A percentile compares a stretch with the other conserved stretches of the same genome.
These are phyloP conservation scores for Drepana arcuata DNA, from an alignment of 1,140 invertebrate genomes.

Conservation along the genomic window DNA sequence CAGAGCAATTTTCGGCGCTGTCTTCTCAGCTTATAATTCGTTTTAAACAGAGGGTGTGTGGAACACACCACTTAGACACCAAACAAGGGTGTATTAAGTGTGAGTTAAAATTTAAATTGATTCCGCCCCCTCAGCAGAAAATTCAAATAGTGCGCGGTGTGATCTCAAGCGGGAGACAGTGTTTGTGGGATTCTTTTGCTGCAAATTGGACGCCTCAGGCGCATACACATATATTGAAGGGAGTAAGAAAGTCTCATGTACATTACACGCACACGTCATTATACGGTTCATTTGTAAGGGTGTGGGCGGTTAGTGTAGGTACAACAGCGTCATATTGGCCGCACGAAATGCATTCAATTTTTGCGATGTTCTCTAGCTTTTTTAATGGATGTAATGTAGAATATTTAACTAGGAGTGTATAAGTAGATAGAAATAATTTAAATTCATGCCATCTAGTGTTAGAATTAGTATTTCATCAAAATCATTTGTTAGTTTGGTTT, in stretches of 20 bases:
- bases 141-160: slow-evolving; percentile 67
- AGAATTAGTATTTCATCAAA: no score
- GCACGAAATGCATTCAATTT: no score
- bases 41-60: slow-evolving; percentile 59
- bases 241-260: slow-evolving; percentile 32
- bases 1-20: slow-evolving; percentile 29
- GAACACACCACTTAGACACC: slow-evolving; percentile 70
- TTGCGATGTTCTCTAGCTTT: no score
- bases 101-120: slow-evolving; percentile 72
- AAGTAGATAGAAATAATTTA: no score
- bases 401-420: no score
- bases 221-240: slow-evolving; percentile 53
- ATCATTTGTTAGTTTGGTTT: no score
- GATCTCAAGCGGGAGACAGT: slow-evolving; percentile 57
- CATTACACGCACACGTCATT: slow-evolving; percentile 29
- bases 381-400: no score
- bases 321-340: no score
- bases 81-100: slow-evolving; percentile 71
- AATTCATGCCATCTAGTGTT: no score
- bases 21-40: slow-evolving; percentile 67
- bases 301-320: no score
- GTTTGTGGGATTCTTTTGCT: slow-evolving; percentile 65
- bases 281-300: slow-evolving; percentile 54
- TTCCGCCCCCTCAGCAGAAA: slow-evolving; percentile 60
- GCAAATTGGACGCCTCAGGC: slow-evolving; percentile 64